Evolutionary conservation across 2,113 vertebrate species (phyloP).

Genomic region (Callipepla californica): DNA sequence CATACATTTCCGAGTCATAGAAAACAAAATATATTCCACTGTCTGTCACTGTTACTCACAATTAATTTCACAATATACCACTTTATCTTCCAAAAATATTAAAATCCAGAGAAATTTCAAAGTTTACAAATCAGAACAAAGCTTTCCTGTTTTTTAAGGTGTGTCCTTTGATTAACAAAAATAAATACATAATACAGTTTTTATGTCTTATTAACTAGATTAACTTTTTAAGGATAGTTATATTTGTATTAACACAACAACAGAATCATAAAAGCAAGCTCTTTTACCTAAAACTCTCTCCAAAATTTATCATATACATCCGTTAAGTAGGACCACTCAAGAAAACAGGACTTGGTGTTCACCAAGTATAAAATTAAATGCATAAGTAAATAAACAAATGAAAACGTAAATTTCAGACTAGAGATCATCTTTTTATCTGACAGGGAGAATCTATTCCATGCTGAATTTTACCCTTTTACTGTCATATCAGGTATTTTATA

Average conservation of each 20-base stretch:
- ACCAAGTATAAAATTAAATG: neutral
- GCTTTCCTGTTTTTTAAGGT: neutral
- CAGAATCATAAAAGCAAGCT: neutral
- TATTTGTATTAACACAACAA: neutral
- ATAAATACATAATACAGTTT: neutral
- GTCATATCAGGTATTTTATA: neutral
- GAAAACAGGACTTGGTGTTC: neutral
- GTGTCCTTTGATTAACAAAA: neutral
- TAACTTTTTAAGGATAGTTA: neutral
- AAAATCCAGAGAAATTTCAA: neutral
- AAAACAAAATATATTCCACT: neutral
- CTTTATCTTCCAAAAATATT: neutral
- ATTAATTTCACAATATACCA: neutral
- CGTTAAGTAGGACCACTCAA: neutral
- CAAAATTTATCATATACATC: neutral
- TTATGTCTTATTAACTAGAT: neutral
- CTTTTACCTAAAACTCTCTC: accelerated
- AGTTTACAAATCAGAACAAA: neutral
- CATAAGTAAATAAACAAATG: neutral
- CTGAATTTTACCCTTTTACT: neutral
- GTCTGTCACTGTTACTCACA: neutral
- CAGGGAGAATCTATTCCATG: neutral
- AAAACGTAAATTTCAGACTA: neutral
- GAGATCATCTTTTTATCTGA: neutral
- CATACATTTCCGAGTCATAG: neutral